A percentile compares a stretch with the other conserved stretches of the same genome.
These are phyloP conservation scores for Hemithea aestivaria DNA, from an alignment of 2,888 invertebrate species.

Conservation along the genomic window DNA sequence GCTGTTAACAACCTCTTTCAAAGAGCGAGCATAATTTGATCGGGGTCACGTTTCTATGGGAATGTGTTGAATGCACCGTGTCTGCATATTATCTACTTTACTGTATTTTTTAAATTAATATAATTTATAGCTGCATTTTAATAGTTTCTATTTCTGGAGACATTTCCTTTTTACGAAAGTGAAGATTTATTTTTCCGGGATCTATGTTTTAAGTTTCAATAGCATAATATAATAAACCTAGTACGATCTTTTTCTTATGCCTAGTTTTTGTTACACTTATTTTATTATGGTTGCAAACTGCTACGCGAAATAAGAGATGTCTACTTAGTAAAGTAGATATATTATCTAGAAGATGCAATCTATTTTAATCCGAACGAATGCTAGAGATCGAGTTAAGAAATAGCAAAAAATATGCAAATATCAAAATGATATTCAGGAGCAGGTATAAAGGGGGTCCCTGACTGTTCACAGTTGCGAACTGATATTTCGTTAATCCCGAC, in stretches of 20 bases:
- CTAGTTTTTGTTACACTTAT: too few relatives aligned
- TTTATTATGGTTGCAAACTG: too few relatives aligned
- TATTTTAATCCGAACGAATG: background rate
- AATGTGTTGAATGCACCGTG: constrained; percentile 56
- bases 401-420: constrained; percentile 55
- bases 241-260: too few relatives aligned
- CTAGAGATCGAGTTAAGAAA: constrained; percentile 26
- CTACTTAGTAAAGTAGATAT: too few relatives aligned
- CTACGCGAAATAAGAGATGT: too few relatives aligned
- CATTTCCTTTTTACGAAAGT: too few relatives aligned
- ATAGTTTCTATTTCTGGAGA: too few relatives aligned
- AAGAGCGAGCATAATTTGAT: constrained; percentile 76
- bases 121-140: too few relatives aligned
- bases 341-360: constrained; percentile 28
- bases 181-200: too few relatives aligned
- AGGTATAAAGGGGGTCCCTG: constrained; percentile 39
- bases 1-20: constrained; percentile 77
- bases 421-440: constrained; percentile 46
- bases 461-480: constrained; percentile 55
- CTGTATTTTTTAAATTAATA: too few relatives aligned
- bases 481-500: constrained; percentile 70
- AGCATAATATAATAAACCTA: too few relatives aligned
- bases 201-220: too few relatives aligned
- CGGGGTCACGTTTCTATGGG: constrained; percentile 75
- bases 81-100: constrained; percentile 33